A percentile compares a stretch with the other conserved stretches of the same genome.
Evolutionary conservation across 2,888 invertebrate genomes (phyloP).

Genomic region (Noctua comes): DNA sequence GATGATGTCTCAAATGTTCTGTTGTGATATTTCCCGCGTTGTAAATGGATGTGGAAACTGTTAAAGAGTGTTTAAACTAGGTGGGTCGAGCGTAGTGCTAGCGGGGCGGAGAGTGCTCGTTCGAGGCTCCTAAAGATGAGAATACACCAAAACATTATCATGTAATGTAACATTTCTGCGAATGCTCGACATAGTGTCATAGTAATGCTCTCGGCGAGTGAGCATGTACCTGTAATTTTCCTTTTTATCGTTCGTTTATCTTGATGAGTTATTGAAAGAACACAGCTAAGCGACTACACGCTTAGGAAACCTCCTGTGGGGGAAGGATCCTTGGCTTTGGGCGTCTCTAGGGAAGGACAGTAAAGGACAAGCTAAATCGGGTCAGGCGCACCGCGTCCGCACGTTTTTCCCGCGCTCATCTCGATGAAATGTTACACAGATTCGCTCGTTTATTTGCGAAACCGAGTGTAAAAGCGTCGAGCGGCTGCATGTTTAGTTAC

Average conservation of each 20-base stretch:
- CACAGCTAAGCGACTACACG: neutral
- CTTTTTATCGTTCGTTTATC: neutral
- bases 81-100: neutral
- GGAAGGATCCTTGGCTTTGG: neutral
- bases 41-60: conserved; percentile 15
- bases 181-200: neutral
- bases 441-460: neutral
- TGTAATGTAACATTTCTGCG: neutral
- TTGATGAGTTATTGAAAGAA: neutral
- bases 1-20: conserved; percentile 14
- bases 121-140: neutral
- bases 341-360: neutral
- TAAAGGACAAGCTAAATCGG: neutral
- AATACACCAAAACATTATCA: neutral
- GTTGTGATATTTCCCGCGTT: conserved; percentile 15
- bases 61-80: neutral
- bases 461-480: neutral
- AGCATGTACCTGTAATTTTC: neutral
- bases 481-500: neutral
- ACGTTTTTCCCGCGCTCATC: neutral
- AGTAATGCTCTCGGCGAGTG: neutral
- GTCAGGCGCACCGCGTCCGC: neutral
- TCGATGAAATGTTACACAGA: neutral
- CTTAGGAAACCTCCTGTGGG: neutral
- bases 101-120: neutral